Conservation (phyloP, 2,888 invertebrate genomes). For the Lepidochitona cinerea region DNA sequence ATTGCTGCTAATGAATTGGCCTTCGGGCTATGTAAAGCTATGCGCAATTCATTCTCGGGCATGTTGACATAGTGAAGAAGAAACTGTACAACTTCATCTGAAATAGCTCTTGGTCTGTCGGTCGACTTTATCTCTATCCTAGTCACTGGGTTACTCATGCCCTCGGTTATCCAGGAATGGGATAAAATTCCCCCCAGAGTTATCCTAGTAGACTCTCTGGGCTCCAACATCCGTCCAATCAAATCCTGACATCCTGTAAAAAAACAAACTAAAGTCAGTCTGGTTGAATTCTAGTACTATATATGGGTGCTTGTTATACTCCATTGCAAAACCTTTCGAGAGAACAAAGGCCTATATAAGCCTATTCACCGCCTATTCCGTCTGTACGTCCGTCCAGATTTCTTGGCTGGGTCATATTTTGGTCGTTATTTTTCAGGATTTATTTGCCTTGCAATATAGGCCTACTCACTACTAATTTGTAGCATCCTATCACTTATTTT, state of each 20-base stretch:
- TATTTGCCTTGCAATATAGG: no score
- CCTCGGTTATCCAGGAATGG: slow-evolving; percentile 50
- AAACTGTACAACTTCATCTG: slow-evolving; percentile 44
- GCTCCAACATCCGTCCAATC: slow-evolving; percentile 45
- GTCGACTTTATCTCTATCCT: slow-evolving; percentile 39
- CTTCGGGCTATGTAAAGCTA: slow-evolving; percentile 48
- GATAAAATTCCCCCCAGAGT: slow-evolving; percentile 46
- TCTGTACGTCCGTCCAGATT: no score
- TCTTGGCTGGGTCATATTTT: no score
- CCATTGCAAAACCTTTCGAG: no score
- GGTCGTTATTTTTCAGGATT: no score
- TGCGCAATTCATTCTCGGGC: slow-evolving; percentile 48
- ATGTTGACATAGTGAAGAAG: slow-evolving; percentile 48
- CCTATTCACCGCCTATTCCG: no score
- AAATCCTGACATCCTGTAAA: slow-evolving; percentile 50
- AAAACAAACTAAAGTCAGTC: no score
- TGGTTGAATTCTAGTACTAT: no score
- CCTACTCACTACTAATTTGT: no score
- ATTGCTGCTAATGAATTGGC: slow-evolving; percentile 47
- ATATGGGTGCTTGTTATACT: no score
- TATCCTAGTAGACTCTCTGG: slow-evolving; percentile 44
- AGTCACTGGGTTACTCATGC: slow-evolving; percentile 35
- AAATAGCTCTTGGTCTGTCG: slow-evolving; percentile 34
- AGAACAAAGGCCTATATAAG: no score
- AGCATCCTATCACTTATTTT: no score